These are phyloP conservation scores for Anolis carolinensis DNA, from an alignment of 2,113 vertebrate genomes.

Conservation along the genomic window DNA sequence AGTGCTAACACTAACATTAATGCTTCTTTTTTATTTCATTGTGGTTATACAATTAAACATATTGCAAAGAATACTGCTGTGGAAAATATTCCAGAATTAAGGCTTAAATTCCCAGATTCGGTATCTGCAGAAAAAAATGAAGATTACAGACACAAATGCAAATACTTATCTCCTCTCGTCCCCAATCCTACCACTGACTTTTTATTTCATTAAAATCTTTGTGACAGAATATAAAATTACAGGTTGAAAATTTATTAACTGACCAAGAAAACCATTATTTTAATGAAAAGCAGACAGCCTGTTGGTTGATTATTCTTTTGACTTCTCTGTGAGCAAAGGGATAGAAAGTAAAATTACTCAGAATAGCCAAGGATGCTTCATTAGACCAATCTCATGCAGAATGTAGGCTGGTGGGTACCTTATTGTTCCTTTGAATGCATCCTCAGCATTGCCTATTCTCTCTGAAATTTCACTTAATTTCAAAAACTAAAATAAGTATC, in stretches of 20 bases:
- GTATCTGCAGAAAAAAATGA: not conserved
- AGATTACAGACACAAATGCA: not conserved
- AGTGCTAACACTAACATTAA: not conserved
- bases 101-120: not conserved
- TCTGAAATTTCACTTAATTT: constrained; percentile 46
- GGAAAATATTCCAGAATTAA: not conserved
- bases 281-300: not conserved
- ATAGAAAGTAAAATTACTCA: constrained; percentile 34
- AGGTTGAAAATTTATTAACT: not conserved
- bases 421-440: constrained; percentile 33
- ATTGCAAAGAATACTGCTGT: not conserved
- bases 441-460: constrained; percentile 41
- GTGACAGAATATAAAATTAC: constrained; percentile 20
- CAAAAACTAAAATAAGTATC: constrained; percentile 28
- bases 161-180: not conserved
- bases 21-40: not conserved
- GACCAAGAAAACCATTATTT: not conserved
- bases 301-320: constrained; percentile 10
- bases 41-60: not conserved
- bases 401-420: constrained; percentile 12
- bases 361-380: constrained; percentile 16
- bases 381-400: constrained; percentile 35
- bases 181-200: not conserved
- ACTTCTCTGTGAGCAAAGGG: constrained; percentile 43
- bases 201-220: constrained; percentile 6